A percentile compares a stretch with the other conserved stretches of the same genome.
Evolutionary conservation across 2,888 invertebrate species (phyloP).

Genomic region (Orchesellides sinensis): DNA sequence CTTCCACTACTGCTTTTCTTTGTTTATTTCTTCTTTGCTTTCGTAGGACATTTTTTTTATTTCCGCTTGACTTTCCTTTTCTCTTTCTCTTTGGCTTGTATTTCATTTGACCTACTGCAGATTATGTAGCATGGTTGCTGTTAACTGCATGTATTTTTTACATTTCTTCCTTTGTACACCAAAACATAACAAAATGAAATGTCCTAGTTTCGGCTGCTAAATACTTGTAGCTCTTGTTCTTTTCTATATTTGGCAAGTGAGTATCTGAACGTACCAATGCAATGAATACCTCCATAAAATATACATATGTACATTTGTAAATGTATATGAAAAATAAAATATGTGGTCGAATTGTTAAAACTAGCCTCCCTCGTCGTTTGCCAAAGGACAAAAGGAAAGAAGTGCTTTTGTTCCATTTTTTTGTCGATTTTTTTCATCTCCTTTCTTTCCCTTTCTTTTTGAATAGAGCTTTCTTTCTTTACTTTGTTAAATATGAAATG

Average conservation of each 20-base stretch:
- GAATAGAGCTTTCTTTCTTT: conserved; percentile 10
- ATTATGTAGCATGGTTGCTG: background rate
- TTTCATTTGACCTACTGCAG: background rate
- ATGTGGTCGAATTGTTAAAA: background rate
- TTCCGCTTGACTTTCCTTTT: background rate
- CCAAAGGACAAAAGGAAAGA: conserved; percentile 2
- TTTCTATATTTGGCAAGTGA: too few species aligned
- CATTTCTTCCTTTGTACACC: background rate
- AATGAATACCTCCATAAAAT: too few species aligned
- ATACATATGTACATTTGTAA: too few species aligned
- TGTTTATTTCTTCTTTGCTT: background rate
- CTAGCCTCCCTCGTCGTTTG: background rate
- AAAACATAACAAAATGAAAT: too few species aligned
- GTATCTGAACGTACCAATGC: too few species aligned
- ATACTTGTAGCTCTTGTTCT: too few species aligned
- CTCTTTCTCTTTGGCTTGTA: background rate
- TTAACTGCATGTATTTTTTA: background rate
- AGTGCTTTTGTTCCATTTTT: conserved; percentile 32
- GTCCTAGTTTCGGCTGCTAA: background rate
- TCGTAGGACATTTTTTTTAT: background rate
- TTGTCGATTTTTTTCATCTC: conserved; percentile 31
- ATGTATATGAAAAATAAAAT: background rate
- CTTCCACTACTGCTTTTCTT: background rate
- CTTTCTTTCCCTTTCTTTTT: conserved; percentile 38
- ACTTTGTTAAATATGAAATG: conserved; percentile 7